Conservation (phyloP, 37 sponge, comb jelly and placozoan genomes). For the Cliona cf. orientalis region DNA sequence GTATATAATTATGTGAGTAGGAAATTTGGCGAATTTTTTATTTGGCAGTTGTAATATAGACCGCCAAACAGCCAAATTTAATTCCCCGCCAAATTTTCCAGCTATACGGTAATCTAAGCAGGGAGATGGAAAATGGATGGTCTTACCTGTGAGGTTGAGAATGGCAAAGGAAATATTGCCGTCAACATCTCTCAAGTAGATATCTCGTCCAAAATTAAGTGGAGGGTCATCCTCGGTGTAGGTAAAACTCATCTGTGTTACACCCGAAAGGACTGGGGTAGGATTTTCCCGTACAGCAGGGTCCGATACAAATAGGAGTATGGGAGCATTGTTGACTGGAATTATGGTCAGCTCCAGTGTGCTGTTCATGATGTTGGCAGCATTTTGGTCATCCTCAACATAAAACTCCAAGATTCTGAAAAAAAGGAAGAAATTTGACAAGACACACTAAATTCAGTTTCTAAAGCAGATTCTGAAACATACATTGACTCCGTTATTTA, state of each 20-base stretch:
- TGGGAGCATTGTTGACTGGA: conserved; percentile 50
- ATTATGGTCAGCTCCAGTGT: conserved; percentile 23
- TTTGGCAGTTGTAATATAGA: too few species aligned
- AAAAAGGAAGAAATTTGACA: neutral
- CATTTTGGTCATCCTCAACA: conserved; percentile 9
- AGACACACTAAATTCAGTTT: neutral
- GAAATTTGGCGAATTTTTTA: neutral
- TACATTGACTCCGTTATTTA: too few species aligned
- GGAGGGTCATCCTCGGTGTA: conserved; percentile 63
- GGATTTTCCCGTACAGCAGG: neutral
- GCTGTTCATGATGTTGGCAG: neutral
- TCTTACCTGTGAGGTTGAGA: conserved; percentile 17
- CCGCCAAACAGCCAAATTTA: too few species aligned
- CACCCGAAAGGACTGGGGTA: neutral
- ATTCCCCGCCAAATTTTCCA: too few species aligned
- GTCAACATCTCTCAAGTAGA: conserved; percentile 39
- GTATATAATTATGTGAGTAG: neutral
- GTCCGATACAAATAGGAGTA: conserved; percentile 1
- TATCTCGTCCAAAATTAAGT: conserved; percentile 22
- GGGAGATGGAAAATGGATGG: neutral
- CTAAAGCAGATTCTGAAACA: neutral
- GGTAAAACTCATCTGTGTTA: neutral
- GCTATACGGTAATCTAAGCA: neutral
- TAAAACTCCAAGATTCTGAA: conserved; percentile 13
- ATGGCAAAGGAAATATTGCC: conserved; percentile 20